Conservation (phyloP, 1,140 invertebrate species). For the Pogonognathellus flavescens region DNA sequence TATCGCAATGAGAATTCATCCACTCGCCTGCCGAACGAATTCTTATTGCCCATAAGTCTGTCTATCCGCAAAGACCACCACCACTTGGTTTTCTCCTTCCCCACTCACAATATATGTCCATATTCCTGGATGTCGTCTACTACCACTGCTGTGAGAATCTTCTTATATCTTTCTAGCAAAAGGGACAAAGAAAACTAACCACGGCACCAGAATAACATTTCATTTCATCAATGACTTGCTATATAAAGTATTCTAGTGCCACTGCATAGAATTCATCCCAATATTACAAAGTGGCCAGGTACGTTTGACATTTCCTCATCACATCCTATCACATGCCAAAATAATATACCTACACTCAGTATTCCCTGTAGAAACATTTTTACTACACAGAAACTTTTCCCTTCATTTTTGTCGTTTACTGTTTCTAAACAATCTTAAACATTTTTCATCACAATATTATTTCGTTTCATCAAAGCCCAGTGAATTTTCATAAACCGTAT, state of each 20-base stretch:
- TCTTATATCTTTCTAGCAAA: neutral
- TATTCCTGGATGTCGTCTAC: no score
- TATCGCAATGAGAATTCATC: constrained; percentile 32
- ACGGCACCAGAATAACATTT: constrained; percentile 30
- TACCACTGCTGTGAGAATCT: neutral
- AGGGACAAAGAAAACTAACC: constrained; percentile 13
- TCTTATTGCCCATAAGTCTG: constrained; percentile 20
- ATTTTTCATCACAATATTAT: no score
- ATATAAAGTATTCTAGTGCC: no score
- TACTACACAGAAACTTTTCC: no score
- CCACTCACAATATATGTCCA: neutral
- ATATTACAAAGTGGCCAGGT: neutral
- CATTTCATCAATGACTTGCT: constrained; percentile 16
- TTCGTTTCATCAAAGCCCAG: no score
- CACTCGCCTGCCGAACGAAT: neutral
- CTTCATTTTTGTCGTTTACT: no score
- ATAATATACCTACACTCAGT: neutral
- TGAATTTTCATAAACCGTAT: no score
- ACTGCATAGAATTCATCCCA: neutral
- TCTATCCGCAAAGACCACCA: neutral
- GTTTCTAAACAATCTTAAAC: no score
- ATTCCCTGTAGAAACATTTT: no score
- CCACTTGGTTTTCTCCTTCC: neutral
- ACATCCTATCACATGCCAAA: constrained; percentile 6
- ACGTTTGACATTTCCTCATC: constrained; percentile 55